phyloP scores from a whole-genome alignment of 2,797 vertebrate species.

The Scolopax rusticola region DNA sequence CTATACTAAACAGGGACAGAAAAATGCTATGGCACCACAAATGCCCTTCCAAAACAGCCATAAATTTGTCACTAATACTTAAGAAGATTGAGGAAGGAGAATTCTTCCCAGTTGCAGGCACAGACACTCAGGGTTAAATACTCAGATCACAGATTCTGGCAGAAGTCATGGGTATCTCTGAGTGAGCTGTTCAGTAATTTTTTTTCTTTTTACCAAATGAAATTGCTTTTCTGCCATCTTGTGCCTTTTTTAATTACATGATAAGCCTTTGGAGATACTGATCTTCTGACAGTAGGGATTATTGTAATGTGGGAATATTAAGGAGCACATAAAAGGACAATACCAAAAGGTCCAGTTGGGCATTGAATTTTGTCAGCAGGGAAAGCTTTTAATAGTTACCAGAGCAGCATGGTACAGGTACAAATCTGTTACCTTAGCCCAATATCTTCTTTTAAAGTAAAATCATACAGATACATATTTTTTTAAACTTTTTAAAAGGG shows the following conservation, averaged over 20 bases:
- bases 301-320: neutral
- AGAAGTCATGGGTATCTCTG: neutral
- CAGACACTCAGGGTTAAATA: neutral
- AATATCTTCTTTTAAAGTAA: neutral
- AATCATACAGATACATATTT: neutral
- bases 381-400: neutral
- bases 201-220: neutral
- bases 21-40: neutral
- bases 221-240: neutral
- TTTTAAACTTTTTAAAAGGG: fast-evolving
- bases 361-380: neutral
- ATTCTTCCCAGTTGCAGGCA: neutral
- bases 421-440: neutral
- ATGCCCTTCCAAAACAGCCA: neutral
- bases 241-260: neutral
- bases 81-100: neutral
- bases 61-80: neutral
- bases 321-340: neutral
- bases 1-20: neutral
- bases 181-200: neutral
- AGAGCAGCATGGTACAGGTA: neutral
- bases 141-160: neutral
- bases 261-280: neutral
- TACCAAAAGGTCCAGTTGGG: neutral
- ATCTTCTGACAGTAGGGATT: neutral